These are phyloP conservation scores for Lophochroa leadbeateri DNA, from an alignment of 2,113 vertebrate species.

Conservation along the genomic window DNA sequence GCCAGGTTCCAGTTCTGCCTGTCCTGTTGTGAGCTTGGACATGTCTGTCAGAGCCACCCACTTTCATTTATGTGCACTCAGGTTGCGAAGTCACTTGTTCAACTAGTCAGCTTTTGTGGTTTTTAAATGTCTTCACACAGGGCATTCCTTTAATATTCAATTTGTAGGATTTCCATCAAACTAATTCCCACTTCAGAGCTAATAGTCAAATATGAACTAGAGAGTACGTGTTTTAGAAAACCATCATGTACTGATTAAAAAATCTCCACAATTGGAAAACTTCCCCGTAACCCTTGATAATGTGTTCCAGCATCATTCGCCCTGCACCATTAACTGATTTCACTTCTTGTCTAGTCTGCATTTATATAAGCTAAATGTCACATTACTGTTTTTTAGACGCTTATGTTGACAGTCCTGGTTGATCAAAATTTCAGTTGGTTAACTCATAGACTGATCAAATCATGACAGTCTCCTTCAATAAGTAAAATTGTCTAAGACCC, in stretches of 20 bases:
- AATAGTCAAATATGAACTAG: not conserved
- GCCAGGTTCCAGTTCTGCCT: not conserved
- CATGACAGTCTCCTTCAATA: not conserved
- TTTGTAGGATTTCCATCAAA: not conserved
- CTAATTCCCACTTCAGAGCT: not conserved
- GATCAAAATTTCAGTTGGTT: not conserved
- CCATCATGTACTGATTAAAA: not conserved
- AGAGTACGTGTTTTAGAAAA: not conserved
- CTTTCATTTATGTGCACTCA: not conserved
- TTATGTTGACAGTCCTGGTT: not conserved
- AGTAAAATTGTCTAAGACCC: not conserved
- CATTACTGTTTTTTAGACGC: not conserved
- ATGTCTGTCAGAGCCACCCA: not conserved
- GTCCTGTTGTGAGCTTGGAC: not conserved
- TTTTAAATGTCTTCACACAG: not conserved
- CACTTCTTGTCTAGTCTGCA: not conserved
- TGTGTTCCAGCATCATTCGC: not conserved
- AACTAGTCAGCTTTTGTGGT: not conserved
- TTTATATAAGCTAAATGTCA: not conserved
- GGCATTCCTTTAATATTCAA: not conserved
- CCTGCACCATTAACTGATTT: not conserved
- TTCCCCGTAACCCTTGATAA: not conserved
- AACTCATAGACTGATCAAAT: not conserved
- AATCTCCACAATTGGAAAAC: not conserved
- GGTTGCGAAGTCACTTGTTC: not conserved